Base-by-base conservation (phyloP, 1,140 invertebrate species). In the Sinella curviseta region DNA sequence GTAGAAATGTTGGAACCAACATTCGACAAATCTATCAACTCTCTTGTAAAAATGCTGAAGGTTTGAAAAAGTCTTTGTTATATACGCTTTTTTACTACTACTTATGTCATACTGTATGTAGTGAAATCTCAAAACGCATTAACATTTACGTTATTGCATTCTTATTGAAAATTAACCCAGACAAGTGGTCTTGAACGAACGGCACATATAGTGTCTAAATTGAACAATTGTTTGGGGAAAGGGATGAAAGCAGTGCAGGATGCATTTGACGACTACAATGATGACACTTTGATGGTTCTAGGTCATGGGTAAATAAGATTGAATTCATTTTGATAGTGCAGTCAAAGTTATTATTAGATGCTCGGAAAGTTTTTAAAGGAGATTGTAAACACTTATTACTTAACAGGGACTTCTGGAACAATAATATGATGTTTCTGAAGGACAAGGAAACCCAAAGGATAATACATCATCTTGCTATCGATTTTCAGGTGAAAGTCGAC, bases 391-490 rank as follows among this genome's bases (percentile, higher is more conserved):
- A 33, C 12, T 30, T 31, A 31, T 33, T 31, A 16, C 31, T 3
- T 70, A 8, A 16, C 31, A 70, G 78, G 0, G 78, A 78, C 54
- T 78, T 30, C 35, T 75, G 73, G 78, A 75, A 75, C 34, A 78
- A 78, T 75, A 78, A 78, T 39, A 78, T 78, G 78, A 75, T 78
- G 78, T 78, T 78, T 31, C 39, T 20, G 14, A 74, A 30, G 28
- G 33, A 78, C 4, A 33, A 26, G 24, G 4, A 2, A 26, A 75
- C 70, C 34, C 24, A 60, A 3, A 30, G 60, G 28, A 39, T 75
- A 0, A 1, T 65, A 16, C 70, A 75, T 26, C 73, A 75, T 30
- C 36, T 35, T 16, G 31, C 57, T 8, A 54, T 78, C 16, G 78
- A 26, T 60, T 74, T 74, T 1, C 65, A 70, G n/a, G 65, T 70